Base-by-base conservation (phyloP, 2,113 vertebrate species). In the Vulpes lagopus region DNA sequence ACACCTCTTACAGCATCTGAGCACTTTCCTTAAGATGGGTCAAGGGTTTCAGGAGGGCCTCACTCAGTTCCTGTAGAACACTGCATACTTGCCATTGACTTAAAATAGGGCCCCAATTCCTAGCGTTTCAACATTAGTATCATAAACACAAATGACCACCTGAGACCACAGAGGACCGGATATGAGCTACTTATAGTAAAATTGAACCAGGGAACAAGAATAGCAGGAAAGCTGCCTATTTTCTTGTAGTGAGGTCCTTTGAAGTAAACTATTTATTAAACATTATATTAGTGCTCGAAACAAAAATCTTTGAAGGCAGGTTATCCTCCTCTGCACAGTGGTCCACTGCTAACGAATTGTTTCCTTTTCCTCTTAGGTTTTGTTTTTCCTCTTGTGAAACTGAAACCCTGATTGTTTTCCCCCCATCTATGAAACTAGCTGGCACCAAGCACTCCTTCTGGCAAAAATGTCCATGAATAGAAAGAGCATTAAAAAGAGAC, bases 101-200 rank as follows among this genome's bases (percentile, higher is more conserved):
- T 98, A 98, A 98, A 98, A 98, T 98, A 98, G 98, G 99, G 98
- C 98, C 99, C 99, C 92, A 97, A 98, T 98, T 98, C 98, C 98
- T 69, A 84, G 3, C 81, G 98, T 97, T 97, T 97, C 98, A 98
- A 98, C 98, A 98, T 98, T 98, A 98, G 99, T 99, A 99, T 99
- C 98, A 98, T 98, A 99, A 99, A 99, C 99, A 99, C 99, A 99
- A 99, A 98, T 69, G 98, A 99, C 99, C 99, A 99, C 99, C 99
- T 99, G 99, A 99, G 99, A 99, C 99, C 99, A 99, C 99, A 99
- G 99, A 98, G 98, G 98, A 99, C 99, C 99, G 99, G 99, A 99
- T 99, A 99, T 99, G 98, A 99, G 99, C 99, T 99, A 99, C 99
- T 99, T 99, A 99, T 99, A 99, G 99, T 98, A 99, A 98, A 97